Base-by-base conservation (phyloP, 2,888 invertebrate species). In the Blastobasis adustella region DNA sequence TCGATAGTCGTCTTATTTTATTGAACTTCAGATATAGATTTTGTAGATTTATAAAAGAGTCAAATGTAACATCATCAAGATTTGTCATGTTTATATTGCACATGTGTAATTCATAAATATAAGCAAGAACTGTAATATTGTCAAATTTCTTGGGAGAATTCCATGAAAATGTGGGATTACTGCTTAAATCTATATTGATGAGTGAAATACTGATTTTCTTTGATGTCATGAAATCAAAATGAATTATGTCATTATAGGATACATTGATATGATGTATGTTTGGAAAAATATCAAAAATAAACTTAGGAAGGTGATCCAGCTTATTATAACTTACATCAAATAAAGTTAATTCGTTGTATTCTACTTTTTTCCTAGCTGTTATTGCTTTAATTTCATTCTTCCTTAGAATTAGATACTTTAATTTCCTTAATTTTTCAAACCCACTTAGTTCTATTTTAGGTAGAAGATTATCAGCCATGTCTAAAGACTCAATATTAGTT, bases 21-120 rank as follows among this genome's bases (percentile, higher is more conserved):
- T 96, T 96, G 63, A 90, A 91, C 52, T 92, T 91, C 58, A 96
- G 82, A 73, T 94, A 94, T 41, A 96, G 89, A 70, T 96, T 94
- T 70, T 95, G 91, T 55, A 96, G 82, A 91, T 91, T 63, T 90
- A 92, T 73, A 92, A 96, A 58, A 90, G 91, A 69, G 92, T 94
- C 79, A 93, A 96, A 80, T 92, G 94, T 81, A 90, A 93, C 67
- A 91, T 94, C 54, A 91, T 95, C 66, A 48, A 87, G 66, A 52
- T 77, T 82, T 2, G 79, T 79, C 65, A 88, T 74, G 56, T 87
- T 86, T 9, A 85, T 86, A 59, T 70, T 71, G 69, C 78, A 76
- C 54, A 88, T 79, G 56, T 87, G 82, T 61, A 88, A 69, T 73
- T 88, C 88, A 58, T 83, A 84, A 55, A 88, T 65, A 57, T 79